Evolutionary conservation across 2,797 vertebrate species (phyloP), one percentile per base, ranked within the genome.

Genomic region (Anabacerthia variegaticeps): DNA sequence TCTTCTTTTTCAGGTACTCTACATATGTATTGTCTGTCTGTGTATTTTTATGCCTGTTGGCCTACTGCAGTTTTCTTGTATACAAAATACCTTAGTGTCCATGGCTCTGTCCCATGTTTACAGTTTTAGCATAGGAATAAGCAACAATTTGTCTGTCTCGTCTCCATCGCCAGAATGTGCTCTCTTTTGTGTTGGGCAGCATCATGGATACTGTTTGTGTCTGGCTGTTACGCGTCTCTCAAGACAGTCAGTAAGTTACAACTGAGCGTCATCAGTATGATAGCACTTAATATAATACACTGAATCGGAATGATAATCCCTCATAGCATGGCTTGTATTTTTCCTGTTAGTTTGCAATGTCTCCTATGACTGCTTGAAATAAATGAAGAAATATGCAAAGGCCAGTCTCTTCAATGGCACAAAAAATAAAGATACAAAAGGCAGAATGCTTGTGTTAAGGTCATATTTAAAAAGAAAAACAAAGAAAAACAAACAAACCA

Each of bases 261-360:
- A 30, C 2, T 77, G 71, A 65, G 46, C 62, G 51, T 59, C 43
- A 66, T 51, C 1, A 1, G 12, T 83, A 32, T 39, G 34, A 43
- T 24, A 61, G 23, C 17, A 55, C 54, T 79, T 87, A 55, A 56
- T 79, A 59, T 19, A 83, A 76, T 91, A 85, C 80, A 12, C 9
- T 68, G 63, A 94, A 95, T 91, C 9, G 71, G 63, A 94, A 95
- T 91, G 69, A 88, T 96, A 92, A 94, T 89, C 37, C 37, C 75
- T 92, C 43, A 51, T 58, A 67, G 69, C 67, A 72, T 9, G 24
- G 61, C 61, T 97, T 95, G 63, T 96, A 79, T 96, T 97, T 97
- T 96, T 93, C 95, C 81, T 95, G 79, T 85, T 88, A 28, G 62
- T 79, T 91, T 96, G 55, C 87, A 83, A 54, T 20, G 30, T 77